Evolutionary conservation across 2,797 vertebrate genomes (phyloP).

Genomic region (Toxotes lorentzi): DNA sequence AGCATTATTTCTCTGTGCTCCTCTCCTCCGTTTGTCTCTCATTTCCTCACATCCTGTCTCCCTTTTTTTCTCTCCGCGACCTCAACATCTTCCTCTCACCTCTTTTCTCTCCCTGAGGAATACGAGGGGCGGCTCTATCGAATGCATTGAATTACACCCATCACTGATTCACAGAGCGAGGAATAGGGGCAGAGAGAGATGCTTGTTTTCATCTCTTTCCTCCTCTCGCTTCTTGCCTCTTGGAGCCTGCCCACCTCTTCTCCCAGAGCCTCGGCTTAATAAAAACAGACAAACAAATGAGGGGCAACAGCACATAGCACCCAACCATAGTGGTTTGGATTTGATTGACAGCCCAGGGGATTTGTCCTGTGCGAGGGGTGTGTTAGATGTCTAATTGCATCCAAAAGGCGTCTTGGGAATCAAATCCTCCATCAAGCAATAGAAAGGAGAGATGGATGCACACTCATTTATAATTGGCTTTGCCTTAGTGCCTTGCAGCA

Average conservation of each 20-base stretch:
- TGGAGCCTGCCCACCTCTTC: slow-evolving; percentile 33
- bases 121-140: slow-evolving; percentile 53
- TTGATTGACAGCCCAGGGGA: slow-evolving; percentile 69
- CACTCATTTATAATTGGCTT: slow-evolving; percentile 54
- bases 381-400: slow-evolving; percentile 73
- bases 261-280: slow-evolving; percentile 58
- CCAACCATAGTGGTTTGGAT: slow-evolving; percentile 46
- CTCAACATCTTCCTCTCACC: slow-evolving; percentile 54
- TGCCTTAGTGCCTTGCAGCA: slow-evolving; percentile 33
- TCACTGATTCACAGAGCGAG: slow-evolving; percentile 67
- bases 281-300: slow-evolving; percentile 75
- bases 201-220: slow-evolving; percentile 55
- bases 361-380: slow-evolving; percentile 56
- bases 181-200: slow-evolving; percentile 46
- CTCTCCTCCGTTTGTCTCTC: slow-evolving; percentile 31
- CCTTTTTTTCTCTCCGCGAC: slow-evolving; percentile 6
- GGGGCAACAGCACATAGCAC: slow-evolving; percentile 50
- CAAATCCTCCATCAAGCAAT: slow-evolving; percentile 48
- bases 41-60: slow-evolving; percentile 40
- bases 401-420: slow-evolving; percentile 58
- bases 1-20: slow-evolving; percentile 17
- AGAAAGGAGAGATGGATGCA: slow-evolving; percentile 38
- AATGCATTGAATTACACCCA: slow-evolving; percentile 79
- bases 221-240: slow-evolving; percentile 37
- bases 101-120: slow-evolving; percentile 60